Evolutionary conservation across 2,888 invertebrate species (phyloP).

Genomic region (Tillus elongatus): DNA sequence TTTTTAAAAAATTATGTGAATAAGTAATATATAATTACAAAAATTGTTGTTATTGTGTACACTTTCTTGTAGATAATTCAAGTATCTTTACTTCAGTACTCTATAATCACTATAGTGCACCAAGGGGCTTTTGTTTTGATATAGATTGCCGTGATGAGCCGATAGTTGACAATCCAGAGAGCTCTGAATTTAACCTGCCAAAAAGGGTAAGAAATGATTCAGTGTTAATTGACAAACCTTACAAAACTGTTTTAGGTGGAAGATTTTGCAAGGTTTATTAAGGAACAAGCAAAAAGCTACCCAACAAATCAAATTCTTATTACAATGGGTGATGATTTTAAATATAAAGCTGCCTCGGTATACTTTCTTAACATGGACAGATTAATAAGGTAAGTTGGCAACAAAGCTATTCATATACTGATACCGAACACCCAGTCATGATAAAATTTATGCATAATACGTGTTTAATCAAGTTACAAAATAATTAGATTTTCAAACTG

Average conservation of each 20-base stretch:
- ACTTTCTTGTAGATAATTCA: constrained; percentile 34
- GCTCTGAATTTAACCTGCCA: constrained; percentile 50
- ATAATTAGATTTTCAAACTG: too few relatives aligned
- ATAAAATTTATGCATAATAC: too few relatives aligned
- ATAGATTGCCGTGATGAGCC: constrained; percentile 46
- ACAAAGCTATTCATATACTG: too few relatives aligned
- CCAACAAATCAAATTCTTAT: constrained; percentile 51
- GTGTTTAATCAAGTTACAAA: too few relatives aligned
- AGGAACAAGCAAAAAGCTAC: constrained; percentile 37
- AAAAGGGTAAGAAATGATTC: constrained; percentile 21
- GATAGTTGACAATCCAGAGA: constrained; percentile 47
- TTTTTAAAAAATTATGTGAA: background rate
- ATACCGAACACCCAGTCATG: too few relatives aligned
- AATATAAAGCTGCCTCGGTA: constrained; percentile 49
- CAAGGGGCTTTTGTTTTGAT: constrained; percentile 55
- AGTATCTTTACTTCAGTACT: constrained; percentile 22
- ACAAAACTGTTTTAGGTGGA: constrained; percentile 35
- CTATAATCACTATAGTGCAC: constrained; percentile 45
- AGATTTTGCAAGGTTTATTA: constrained; percentile 29
- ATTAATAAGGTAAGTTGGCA: constrained; percentile 37
- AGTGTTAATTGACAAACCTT: too few relatives aligned
- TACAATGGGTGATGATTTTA: constrained; percentile 60
- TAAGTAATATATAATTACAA: constrained; percentile 1
- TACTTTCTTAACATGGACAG: constrained; percentile 56
- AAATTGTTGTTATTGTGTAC: background rate